phyloP scores from a whole-genome alignment of 1,140 invertebrate species.

The Ceratosolen solmsi region DNA sequence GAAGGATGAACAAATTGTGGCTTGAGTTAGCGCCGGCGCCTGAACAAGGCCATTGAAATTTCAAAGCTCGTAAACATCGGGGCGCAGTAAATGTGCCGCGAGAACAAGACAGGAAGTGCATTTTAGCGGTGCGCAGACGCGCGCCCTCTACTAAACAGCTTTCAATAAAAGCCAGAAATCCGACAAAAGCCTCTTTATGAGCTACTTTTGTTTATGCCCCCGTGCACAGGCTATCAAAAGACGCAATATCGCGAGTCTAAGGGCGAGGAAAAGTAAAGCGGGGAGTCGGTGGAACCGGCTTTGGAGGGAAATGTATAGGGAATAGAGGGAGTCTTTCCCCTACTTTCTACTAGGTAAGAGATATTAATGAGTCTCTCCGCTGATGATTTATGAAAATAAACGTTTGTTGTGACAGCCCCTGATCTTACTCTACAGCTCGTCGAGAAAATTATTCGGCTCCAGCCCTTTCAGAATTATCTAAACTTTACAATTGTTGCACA shows the following conservation, averaged over 20 bases:
- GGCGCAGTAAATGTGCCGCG: constrained; percentile 31
- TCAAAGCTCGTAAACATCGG: constrained; percentile 43
- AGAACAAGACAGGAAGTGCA: constrained; percentile 42
- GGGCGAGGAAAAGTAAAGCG: not conserved
- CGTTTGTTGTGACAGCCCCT: constrained; percentile 1
- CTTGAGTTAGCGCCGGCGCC: not conserved
- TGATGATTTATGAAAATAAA: constrained; percentile 35
- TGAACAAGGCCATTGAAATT: constrained; percentile 46
- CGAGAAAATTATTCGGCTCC: not conserved
- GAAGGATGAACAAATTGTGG: not conserved
- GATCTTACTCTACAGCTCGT: not conserved
- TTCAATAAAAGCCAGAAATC: constrained; percentile 43
- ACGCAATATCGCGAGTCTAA: not conserved
- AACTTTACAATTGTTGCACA: not conserved
- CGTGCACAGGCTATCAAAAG: constrained; percentile 22
- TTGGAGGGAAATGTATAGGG: not conserved
- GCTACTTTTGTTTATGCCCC: constrained; percentile 26
- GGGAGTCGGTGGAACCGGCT: not conserved
- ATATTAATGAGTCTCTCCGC: not conserved
- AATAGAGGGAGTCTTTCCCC: not conserved
- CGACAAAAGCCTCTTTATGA: constrained; percentile 32
- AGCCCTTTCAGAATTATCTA: not conserved
- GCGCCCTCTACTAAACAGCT: constrained; percentile 18
- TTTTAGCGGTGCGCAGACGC: constrained; percentile 5
- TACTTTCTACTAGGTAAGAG: not conserved